A percentile compares a stretch with the other conserved stretches of the same genome.
phyloP scores from a whole-genome alignment of 2,113 vertebrate species.

The Numenius arquata region DNA sequence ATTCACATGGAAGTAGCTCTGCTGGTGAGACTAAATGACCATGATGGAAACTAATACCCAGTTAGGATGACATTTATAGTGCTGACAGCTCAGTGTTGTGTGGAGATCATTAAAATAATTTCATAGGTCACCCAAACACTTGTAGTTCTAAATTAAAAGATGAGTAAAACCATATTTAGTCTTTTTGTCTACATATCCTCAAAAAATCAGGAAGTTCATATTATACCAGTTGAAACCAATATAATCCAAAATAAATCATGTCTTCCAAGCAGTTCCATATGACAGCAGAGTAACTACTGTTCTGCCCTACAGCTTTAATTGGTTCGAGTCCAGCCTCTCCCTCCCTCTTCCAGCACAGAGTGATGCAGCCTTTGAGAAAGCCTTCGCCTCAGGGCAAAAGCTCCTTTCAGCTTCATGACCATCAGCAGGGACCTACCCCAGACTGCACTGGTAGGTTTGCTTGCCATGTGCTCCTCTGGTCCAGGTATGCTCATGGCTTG shows the following conservation, averaged over 20 bases:
- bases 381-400: background rate
- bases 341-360: background rate
- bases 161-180: slow-evolving; percentile 30
- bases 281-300: background rate
- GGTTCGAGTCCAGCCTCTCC: background rate
- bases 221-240: slow-evolving; percentile 26
- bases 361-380: background rate
- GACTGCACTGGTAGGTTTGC: rapidly evolving
- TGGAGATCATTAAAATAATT: slow-evolving; percentile 35
- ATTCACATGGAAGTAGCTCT: background rate
- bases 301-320: background rate
- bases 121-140: slow-evolving; percentile 25
- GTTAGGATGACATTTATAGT: background rate
- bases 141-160: slow-evolving; percentile 40
- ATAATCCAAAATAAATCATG: slow-evolving; percentile 45
- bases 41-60: slow-evolving; percentile 11
- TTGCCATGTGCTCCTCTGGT: background rate
- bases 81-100: slow-evolving; percentile 16
- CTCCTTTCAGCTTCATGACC: background rate
- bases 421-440: background rate
- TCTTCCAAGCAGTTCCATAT: slow-evolving; percentile 40
- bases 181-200: background rate
- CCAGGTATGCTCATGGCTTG: background rate
- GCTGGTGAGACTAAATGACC: slow-evolving; percentile 11
- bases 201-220: slow-evolving; percentile 23